Percentiles rank a stretch among this genome's conserved stretches.
phyloP scores from a whole-genome alignment of 30 jellyfish, hydroid and myxozoan genomes.

The Chironex yamaguchii region DNA sequence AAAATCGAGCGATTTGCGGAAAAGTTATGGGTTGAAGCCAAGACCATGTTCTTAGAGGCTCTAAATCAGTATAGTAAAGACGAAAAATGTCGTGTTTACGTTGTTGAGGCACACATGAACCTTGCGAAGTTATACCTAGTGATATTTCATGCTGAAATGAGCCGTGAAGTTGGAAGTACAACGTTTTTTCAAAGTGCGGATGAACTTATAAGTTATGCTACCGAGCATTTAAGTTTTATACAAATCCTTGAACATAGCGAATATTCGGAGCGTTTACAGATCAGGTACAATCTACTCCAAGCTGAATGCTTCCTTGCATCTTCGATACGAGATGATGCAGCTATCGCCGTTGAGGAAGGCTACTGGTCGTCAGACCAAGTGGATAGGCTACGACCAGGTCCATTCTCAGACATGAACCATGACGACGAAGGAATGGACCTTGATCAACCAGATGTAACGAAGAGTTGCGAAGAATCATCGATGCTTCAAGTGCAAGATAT shows the following conservation, averaged over 20 bases:
- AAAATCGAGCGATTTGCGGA: constrained; percentile 63
- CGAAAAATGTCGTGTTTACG: not conserved
- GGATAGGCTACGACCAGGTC: not conserved
- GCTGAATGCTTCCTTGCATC: not conserved
- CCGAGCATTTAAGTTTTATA: not conserved
- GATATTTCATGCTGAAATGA: constrained; percentile 15
- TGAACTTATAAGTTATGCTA: not conserved
- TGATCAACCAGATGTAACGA: too few species aligned
- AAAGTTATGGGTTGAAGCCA: constrained; percentile 70
- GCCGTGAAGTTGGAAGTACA: not conserved
- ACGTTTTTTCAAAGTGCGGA: not conserved
- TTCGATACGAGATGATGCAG: not conserved
- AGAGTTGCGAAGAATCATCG: too few species aligned
- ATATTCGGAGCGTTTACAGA: not conserved
- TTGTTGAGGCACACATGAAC: constrained; percentile 2
- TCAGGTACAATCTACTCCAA: not conserved
- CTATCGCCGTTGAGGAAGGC: not conserved
- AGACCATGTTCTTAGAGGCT: not conserved
- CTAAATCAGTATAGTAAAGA: not conserved
- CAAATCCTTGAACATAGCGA: not conserved
- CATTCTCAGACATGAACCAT: not conserved
- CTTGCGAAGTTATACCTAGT: constrained; percentile 52
- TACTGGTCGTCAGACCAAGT: not conserved
- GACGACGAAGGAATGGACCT: not conserved
- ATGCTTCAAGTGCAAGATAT: too few species aligned